Conservation (phyloP, 2,113 vertebrate species). For the Falco punctatus region DNA sequence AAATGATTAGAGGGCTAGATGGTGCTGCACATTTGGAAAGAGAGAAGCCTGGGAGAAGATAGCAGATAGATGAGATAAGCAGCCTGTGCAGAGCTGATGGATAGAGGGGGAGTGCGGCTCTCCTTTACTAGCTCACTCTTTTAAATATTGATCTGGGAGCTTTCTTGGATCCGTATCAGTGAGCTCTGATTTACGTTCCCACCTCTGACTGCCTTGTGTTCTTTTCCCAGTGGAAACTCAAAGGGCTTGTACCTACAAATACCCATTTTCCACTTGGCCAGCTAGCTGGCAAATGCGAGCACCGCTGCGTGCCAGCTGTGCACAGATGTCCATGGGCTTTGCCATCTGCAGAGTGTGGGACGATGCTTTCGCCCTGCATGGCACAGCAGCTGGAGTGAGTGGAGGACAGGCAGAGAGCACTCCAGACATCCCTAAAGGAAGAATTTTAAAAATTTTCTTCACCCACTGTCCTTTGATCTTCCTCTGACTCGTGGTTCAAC, state of each 20-base stretch:
- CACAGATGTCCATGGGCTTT: neutral
- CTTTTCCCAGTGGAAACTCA: constrained; percentile 21
- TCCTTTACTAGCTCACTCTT: neutral
- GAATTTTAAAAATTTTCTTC: neutral
- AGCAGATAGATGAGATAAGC: neutral
- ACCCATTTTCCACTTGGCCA: constrained; percentile 29
- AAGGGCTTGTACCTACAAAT: constrained; percentile 37
- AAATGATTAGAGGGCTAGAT: neutral
- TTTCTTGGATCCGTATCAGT: neutral
- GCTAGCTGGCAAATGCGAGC: neutral
- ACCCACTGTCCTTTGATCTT: neutral
- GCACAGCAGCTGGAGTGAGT: neutral
- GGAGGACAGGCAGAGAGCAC: neutral
- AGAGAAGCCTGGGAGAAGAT: neutral
- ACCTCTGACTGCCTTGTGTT: neutral
- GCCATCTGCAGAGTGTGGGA: neutral
- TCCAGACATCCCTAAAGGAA: neutral
- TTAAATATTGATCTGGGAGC: constrained; percentile 45
- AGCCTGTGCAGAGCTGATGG: neutral
- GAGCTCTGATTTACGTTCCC: neutral
- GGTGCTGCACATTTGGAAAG: neutral
- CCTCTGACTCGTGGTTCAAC: neutral
- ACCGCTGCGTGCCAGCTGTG: neutral
- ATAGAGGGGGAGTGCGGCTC: neutral
- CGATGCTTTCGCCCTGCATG: neutral